Evolutionary conservation across 1,140 invertebrate species (phyloP), one percentile per base, ranked within the genome.

Genomic region (Oppia nitens): DNA sequence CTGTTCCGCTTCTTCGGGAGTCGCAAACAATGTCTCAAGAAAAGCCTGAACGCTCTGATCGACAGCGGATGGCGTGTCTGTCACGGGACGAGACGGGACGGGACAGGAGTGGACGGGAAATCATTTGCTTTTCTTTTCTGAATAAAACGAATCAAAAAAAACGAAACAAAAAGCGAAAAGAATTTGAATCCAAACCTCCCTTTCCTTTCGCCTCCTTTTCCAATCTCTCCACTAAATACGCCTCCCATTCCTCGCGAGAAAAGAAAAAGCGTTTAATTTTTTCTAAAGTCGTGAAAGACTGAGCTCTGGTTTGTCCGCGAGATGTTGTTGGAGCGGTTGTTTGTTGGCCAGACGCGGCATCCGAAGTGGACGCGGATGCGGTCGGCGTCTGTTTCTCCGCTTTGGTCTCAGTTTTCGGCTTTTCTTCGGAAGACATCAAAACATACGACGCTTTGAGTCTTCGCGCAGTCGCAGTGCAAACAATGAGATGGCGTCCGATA

Each of bases 211-310:
- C 26, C 20, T 56, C 24, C 28, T 56, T 45, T 47, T 56, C 55
- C 55, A 56, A 47, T 23, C 48, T 56, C 21, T 56, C 55, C 4
- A 56, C 11, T n/a, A 56, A 25, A 25, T 56, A 56, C 11, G 55
- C 55, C 24, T 56, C 55, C 55, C 55, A 56, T 27, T 56, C 55
- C 21, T 56, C 55, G 23, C 48, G 47, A 11, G 32, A 47, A 26
- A 56, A 56, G 26, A 56, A 56, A 23, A 56, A 56, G 23, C 55
- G 12, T 23, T 56, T 56, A 21, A 56, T 56, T 23, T 56, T 56
- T 20, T 56, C 55, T 45, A 56, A 48, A 23, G 55, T 56, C 3
- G 32, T 56, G 11, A 56, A 48, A 48, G 47, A 47, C 48, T 9
- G 4, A 20, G 6, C 48, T 50, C 9, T 20, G 11, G 40, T 47